phyloP scores from a whole-genome alignment of 2,888 invertebrate species.

The Argyresthia goedartella region DNA sequence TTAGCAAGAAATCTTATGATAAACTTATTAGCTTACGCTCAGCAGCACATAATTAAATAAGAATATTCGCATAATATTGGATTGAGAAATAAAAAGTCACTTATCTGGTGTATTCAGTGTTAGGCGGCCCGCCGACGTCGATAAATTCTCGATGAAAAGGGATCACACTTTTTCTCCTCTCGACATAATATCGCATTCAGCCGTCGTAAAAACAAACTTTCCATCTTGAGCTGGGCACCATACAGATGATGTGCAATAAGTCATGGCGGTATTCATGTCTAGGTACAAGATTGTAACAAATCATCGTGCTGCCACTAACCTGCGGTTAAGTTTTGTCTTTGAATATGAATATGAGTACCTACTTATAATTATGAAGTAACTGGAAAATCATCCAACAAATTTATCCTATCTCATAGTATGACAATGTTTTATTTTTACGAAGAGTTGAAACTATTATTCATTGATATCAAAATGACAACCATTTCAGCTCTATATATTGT shows the following conservation, averaged over 20 bases:
- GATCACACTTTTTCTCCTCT: conserved; percentile 37
- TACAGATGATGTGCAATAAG: conserved; percentile 40
- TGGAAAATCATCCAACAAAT: too few species aligned
- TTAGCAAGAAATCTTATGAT: neutral
- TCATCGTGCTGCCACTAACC: too few species aligned
- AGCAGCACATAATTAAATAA: neutral
- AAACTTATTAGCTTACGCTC: neutral
- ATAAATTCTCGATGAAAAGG: conserved; percentile 7
- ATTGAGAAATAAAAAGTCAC: neutral
- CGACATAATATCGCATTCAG: conserved; percentile 34
- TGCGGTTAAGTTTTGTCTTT: neutral
- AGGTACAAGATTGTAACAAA: conserved; percentile 11
- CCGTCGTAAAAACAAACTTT: conserved; percentile 41
- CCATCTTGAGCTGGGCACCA: conserved; percentile 28
- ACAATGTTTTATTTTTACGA: too few species aligned
- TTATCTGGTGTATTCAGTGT: neutral
- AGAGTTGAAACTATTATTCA: too few species aligned
- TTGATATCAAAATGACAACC: too few species aligned
- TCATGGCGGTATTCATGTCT: conserved; percentile 47
- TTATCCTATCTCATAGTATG: too few species aligned
- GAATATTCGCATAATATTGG: neutral
- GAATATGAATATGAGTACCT: neutral
- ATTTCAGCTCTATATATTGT: too few species aligned
- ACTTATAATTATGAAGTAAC: too few species aligned
- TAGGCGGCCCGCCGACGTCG: neutral